Evolutionary conservation across 2,888 invertebrate genomes (phyloP).

Genomic region (Actias luna): DNA sequence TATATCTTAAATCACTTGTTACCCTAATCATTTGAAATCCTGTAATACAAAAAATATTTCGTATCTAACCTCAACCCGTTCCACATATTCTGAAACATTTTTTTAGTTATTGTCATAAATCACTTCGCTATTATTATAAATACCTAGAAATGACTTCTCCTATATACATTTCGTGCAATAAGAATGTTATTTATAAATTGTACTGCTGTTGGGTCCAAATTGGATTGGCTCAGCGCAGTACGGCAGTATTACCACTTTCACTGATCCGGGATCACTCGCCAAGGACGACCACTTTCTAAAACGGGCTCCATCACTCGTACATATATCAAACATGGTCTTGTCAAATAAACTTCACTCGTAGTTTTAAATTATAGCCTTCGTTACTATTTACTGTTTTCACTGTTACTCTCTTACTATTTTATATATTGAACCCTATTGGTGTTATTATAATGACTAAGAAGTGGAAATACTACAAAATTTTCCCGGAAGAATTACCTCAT

Average conservation of each 20-base stretch:
- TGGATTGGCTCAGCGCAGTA: background rate
- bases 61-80: background rate
- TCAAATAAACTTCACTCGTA: background rate
- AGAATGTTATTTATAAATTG: background rate
- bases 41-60: background rate
- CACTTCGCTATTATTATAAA: background rate
- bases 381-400: no score
- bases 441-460: no score
- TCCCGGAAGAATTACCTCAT: no score
- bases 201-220: background rate
- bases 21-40: no score
- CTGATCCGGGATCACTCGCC: slow-evolving; percentile 48
- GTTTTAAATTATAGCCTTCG: no score
- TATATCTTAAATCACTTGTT: no score
- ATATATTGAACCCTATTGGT: no score
- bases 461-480: no score
- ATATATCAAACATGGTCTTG: background rate
- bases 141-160: no score
- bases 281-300: slow-evolving; percentile 70
- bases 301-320: slow-evolving; percentile 13
- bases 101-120: background rate
- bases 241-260: slow-evolving; percentile 48
- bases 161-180: no score
- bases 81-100: background rate
- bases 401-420: no score